Conservation (phyloP, 2,888 invertebrate species). For the Amphipyra berbera region DNA sequence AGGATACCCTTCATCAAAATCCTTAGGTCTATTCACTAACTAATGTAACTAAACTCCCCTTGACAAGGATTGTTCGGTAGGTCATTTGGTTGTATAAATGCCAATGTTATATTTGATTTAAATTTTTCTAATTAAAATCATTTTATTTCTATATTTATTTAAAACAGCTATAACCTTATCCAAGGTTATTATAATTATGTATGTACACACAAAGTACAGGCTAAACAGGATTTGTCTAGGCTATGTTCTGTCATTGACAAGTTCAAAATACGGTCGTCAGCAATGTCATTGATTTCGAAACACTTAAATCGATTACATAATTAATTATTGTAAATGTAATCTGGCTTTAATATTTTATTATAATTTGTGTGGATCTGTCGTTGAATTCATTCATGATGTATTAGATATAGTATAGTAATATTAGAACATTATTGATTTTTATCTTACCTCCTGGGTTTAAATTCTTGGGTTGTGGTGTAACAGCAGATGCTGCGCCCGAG, state of each 20-base stretch:
- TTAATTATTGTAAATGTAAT: not conserved
- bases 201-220: not conserved
- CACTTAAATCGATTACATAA: not conserved
- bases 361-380: not conserved
- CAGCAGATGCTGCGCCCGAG: slow-evolving; percentile 92
- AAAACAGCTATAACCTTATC: too few relatives aligned
- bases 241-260: slow-evolving; percentile 27
- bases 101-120: not conserved
- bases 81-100: slow-evolving; percentile 7
- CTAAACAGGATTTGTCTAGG: slow-evolving; percentile 12
- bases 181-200: too few relatives aligned
- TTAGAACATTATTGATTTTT: not conserved
- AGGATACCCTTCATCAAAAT: slow-evolving; percentile 47
- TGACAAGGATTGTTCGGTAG: slow-evolving; percentile 13
- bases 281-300: slow-evolving; percentile 31
- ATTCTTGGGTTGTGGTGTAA: slow-evolving; percentile 93
- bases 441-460: slow-evolving; percentile 93
- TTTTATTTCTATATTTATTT: too few relatives aligned
- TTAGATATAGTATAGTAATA: too few relatives aligned
- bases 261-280: not conserved
- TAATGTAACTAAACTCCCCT: slow-evolving; percentile 21
- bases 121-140: not conserved
- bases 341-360: not conserved
- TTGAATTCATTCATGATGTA: too few relatives aligned
- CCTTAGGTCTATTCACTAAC: slow-evolving; percentile 30